Conservation (phyloP, 2,797 vertebrate genomes). For the Sciurus carolinensis region DNA sequence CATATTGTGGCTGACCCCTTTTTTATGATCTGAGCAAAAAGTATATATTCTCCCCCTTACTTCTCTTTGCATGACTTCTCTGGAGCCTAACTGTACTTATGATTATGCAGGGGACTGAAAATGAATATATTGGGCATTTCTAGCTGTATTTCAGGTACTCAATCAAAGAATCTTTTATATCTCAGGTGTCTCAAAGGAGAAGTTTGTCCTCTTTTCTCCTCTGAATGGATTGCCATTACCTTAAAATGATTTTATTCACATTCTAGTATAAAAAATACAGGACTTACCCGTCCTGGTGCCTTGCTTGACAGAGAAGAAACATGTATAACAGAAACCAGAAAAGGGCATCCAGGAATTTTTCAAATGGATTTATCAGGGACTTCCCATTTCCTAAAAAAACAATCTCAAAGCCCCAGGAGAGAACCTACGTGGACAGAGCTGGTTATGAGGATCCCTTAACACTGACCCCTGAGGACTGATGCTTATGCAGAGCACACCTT, state of each 20-base stretch:
- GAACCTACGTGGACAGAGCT: background rate
- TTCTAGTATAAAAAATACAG: slow-evolving; percentile 37
- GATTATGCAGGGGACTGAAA: background rate
- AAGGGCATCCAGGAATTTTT: slow-evolving; percentile 52
- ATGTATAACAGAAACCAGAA: slow-evolving; percentile 61
- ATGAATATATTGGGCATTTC: background rate
- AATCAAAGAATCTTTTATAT: slow-evolving; percentile 67
- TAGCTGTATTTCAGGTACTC: slow-evolving; percentile 29
- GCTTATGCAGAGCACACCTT: background rate
- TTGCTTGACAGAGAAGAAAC: slow-evolving; percentile 59
- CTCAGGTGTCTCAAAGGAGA: slow-evolving; percentile 60
- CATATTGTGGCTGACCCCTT: background rate
- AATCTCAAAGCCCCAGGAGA: background rate
- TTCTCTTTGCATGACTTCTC: background rate
- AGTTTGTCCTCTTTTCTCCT: slow-evolving; percentile 52
- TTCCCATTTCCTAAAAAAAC: background rate
- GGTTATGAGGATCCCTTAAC: background rate
- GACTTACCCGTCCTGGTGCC: background rate
- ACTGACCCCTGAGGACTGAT: background rate
- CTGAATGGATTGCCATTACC: slow-evolving; percentile 61
- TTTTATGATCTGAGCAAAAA: background rate
- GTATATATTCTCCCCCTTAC: background rate
- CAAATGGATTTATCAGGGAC: slow-evolving; percentile 31
- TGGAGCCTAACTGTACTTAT: background rate
- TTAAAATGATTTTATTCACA: slow-evolving; percentile 75